A percentile compares a stretch with the other conserved stretches of the same genome.
These are phyloP conservation scores for Brachynemurus nebulosus DNA, from an alignment of 2,888 invertebrate species.

Conservation along the genomic window DNA sequence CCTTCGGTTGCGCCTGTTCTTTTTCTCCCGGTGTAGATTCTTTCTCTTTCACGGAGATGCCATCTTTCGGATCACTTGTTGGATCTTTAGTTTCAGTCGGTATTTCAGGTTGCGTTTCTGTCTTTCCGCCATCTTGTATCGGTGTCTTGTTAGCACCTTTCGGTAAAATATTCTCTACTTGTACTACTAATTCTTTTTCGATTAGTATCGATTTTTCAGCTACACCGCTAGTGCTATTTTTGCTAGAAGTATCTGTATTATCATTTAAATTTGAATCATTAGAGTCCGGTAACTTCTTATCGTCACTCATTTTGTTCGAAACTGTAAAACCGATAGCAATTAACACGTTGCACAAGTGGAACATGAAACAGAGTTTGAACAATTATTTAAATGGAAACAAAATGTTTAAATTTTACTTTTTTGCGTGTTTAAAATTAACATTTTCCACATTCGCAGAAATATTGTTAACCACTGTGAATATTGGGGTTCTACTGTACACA, in stretches of 20 bases:
- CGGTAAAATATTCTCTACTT: too few species aligned
- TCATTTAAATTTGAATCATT: neutral
- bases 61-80: too few species aligned
- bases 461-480: too few species aligned
- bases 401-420: neutral
- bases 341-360: neutral
- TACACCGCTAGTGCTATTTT: neutral
- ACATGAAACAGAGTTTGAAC: too few species aligned
- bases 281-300: neutral
- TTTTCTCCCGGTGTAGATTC: neutral
- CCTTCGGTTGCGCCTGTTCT: too few species aligned
- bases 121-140: neutral
- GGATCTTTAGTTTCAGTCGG: neutral
- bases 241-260: neutral
- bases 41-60: neutral
- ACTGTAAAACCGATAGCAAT: conserved; percentile 5
- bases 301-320: conserved; percentile 4
- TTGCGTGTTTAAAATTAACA: neutral
- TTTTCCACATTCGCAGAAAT: neutral
- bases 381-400: too few species aligned
- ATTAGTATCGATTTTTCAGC: neutral
- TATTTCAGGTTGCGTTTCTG: neutral
- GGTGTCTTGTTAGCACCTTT: too few species aligned
- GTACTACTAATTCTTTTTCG: neutral
- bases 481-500: too few species aligned